Evolutionary conservation across 2,797 vertebrate genomes (phyloP).

Genomic region (Mormyrus proboscirostris): DNA sequence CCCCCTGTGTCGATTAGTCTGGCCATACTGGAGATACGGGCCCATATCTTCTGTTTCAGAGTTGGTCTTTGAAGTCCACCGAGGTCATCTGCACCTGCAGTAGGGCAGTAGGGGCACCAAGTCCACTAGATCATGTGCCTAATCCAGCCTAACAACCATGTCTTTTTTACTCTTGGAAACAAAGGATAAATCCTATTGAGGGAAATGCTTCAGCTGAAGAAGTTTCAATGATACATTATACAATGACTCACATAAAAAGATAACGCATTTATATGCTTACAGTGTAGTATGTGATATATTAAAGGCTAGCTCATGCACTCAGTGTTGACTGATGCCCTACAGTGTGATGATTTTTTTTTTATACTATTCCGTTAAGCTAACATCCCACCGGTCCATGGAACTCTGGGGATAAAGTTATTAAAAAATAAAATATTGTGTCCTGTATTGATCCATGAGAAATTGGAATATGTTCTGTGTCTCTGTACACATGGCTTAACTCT

Average conservation of each 20-base stretch:
- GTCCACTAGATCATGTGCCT: not conserved
- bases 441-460: not conserved
- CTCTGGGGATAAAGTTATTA: not conserved
- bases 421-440: not conserved
- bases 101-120: not conserved
- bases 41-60: not conserved
- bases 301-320: not conserved
- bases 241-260: not conserved
- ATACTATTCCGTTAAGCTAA: not conserved
- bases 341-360: not conserved
- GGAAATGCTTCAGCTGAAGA: not conserved
- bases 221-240: not conserved
- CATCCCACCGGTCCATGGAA: not conserved
- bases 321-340: not conserved
- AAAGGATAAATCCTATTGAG: not conserved
- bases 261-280: not conserved
- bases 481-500: not conserved
- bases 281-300: not conserved
- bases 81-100: not conserved
- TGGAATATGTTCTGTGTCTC: not conserved
- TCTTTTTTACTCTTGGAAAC: not conserved
- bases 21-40: not conserved
- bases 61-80: not conserved
- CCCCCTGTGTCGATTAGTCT: constrained; percentile 3
- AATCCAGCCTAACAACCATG: not conserved